Evolutionary conservation across 2,113 vertebrate genomes (phyloP), one percentile per base, ranked within the genome.

Genomic region (Cryptomyrus ogoouensis): DNA sequence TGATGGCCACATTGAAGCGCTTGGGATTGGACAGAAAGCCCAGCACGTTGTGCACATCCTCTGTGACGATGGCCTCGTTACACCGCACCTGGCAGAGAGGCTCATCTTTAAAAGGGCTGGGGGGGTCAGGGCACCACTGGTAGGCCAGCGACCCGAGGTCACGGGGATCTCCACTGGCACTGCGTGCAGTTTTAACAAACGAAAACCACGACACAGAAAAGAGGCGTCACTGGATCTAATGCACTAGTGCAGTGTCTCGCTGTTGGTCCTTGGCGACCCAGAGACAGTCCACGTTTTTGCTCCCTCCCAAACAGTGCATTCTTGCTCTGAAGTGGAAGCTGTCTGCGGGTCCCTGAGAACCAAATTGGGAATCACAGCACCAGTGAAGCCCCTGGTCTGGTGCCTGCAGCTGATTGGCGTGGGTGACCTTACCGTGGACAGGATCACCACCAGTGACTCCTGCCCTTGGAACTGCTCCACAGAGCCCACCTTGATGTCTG

Each of bases 381-480:
- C 31, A 62, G 44, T 9, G 46, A 77, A 17, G 47, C 12, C 10
- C 74, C n/a, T n/a, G 47, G 62, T 21, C 24, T 10, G 24, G 46
- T 13, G 21, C 1, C 27, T 49, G 24, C 52, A 74, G 53, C 21
- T 0, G 58, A 66, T n/a, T 3, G 58, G 1, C 2, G 8, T 1
- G 9, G 19, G 31, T 21, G 35, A 31, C 49, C 42, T 56, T 96
- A 99, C 98, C 13, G 97, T 97, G 21, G 97, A 99, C 77, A 99
- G 80, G 93, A 99, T 95, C 93, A 98, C 96, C 89, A 96, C 96
- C 90, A 95, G 91, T 87, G 95, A 97, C 89, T 99, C 98, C 87
- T 97, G 98, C 3, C 98, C 98, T 93, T 99, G 98, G 91, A 99
- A 99, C 93, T 99, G 97, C 93, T 99, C 98, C 13, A 99, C 98